Conservation (phyloP, 2,888 invertebrate species). For the Papilio protenor region DNA sequence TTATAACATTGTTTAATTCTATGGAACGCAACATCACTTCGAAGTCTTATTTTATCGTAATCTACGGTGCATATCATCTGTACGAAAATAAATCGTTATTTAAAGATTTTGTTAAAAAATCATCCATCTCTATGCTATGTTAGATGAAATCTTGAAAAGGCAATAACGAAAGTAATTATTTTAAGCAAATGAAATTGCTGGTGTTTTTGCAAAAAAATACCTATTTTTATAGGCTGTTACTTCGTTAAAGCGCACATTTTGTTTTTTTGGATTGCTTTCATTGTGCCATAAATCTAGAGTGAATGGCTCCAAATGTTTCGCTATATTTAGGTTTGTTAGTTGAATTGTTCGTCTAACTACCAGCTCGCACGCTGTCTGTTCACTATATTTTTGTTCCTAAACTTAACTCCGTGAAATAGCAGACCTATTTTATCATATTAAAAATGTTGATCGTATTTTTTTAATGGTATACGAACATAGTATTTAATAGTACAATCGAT, state of each 20-base stretch:
- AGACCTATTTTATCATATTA: not conserved
- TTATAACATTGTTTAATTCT: too few relatives aligned
- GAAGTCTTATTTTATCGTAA: not conserved
- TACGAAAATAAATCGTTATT: too few relatives aligned
- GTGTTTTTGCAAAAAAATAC: not conserved
- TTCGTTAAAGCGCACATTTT: constrained; percentile 24
- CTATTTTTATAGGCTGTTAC: constrained; percentile 3
- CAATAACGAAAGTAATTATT: not conserved
- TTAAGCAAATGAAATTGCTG: not conserved
- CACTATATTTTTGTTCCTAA: constrained; percentile 7
- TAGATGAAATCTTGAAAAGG: not conserved
- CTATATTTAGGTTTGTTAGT: constrained; percentile 30
- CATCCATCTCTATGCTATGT: not conserved
- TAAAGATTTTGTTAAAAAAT: too few relatives aligned
- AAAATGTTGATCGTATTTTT: not conserved
- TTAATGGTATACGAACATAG: not conserved
- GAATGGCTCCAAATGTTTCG: constrained; percentile 30
- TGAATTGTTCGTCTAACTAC: constrained; percentile 31
- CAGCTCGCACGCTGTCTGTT: constrained; percentile 12
- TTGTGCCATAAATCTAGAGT: constrained; percentile 26
- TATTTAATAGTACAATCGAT: not conserved
- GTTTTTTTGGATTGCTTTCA: constrained; percentile 24
- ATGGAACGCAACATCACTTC: not conserved
- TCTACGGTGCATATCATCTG: not conserved
- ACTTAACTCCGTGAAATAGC: not conserved